Evolutionary conservation across 2,797 vertebrate species (phyloP).

Genomic region (Podarcis siculus): DNA sequence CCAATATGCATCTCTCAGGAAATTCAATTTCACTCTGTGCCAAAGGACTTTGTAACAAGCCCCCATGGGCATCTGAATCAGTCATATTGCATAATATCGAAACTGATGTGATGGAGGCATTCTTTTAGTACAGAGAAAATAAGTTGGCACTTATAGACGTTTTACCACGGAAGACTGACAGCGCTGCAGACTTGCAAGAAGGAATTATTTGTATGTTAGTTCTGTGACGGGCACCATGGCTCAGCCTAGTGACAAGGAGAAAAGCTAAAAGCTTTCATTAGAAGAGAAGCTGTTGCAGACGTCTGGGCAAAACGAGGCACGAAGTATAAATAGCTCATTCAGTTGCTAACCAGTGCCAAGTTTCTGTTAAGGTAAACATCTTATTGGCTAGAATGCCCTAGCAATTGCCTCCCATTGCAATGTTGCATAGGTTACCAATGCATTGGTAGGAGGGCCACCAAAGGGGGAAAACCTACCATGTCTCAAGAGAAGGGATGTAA

Average conservation of each 20-base stretch:
- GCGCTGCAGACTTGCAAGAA: background rate
- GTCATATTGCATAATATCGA: background rate
- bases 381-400: background rate
- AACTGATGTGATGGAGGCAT: background rate
- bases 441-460: background rate
- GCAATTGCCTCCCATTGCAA: background rate
- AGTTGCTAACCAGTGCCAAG: background rate
- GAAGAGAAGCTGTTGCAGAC: background rate
- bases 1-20: background rate
- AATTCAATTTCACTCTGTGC: background rate
- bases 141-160: background rate
- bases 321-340: background rate
- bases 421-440: no score
- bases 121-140: conserved; percentile 1
- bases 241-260: background rate
- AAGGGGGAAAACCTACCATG: background rate
- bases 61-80: background rate
- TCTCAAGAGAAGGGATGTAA: background rate
- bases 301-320: no score
- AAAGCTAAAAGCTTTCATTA: background rate
- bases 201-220: background rate
- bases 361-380: background rate
- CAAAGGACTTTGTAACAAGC: background rate
- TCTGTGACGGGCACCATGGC: background rate
- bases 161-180: background rate